Evolutionary conservation across 2,113 vertebrate species (phyloP), one percentile per base, ranked within the genome.

Genomic region (Pogona vitticeps): DNA sequence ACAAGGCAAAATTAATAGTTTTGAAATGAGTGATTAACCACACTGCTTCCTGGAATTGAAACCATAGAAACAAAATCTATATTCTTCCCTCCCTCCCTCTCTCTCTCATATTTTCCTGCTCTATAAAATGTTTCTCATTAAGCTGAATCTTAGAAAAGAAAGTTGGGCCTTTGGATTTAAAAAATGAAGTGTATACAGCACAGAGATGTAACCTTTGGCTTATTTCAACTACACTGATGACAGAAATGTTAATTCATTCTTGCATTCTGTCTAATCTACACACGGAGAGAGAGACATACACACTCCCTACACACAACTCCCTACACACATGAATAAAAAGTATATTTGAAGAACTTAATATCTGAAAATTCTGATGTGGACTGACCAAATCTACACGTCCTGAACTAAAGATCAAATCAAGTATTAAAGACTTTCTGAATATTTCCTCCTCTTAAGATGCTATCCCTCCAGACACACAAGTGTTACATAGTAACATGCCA

Each of bases 1-100:
- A 63, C 63, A 87, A 84, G 89, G 91, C 63, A 81, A 92, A 93
- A 88, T 85, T 85, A 86, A 70, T 82, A 87, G 78, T 84, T 91
- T 76, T 88, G 76, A 90, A 93, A 88, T 78, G 61, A 92, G 76
- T 77, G 9, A 90, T 87, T 85, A 93, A 82, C 42, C 56, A 88
- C 9, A 68, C 18, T 73, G 42, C 67, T 92, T 94, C 83, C 76
- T 82, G 83, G 79, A 92, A 92, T 14, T 26, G 89, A 90, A 94
- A 63, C 13, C 1, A 21, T 70, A 82, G 67, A 84, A 91, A 67
- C 56, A 3, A 2, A 89, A 91, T 81, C 90, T 87, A 4, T 91
- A n/a, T 84, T 84, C 31, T 59, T 70, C 52, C 42, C 3, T 3
- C 59, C 7, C 18, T 17, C 14, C 14, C 1, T 26, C 23, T 26